Conservation (phyloP, 2,797 vertebrate species). For the Linurgus olivaceus region DNA sequence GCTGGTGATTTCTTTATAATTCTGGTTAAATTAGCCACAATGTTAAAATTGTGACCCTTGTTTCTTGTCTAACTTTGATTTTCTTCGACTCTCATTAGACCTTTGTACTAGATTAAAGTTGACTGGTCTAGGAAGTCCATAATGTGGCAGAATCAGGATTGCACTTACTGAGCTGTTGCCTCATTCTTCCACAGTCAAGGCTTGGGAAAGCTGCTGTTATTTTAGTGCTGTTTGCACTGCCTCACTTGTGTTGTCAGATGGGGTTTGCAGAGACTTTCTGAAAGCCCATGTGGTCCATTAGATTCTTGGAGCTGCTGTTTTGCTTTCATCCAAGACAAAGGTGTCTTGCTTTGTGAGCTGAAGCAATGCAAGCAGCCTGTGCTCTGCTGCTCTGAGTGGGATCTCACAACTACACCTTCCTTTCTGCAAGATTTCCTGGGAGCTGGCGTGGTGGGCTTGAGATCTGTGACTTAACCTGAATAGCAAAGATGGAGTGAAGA, state of each 20-base stretch:
- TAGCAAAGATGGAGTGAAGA: neutral
- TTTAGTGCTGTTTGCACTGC: neutral
- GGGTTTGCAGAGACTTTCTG: neutral
- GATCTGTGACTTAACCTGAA: neutral
- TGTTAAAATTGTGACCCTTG: neutral
- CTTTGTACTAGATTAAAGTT: neutral
- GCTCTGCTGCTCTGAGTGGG: neutral
- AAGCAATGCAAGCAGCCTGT: neutral
- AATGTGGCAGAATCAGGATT: fast-evolving
- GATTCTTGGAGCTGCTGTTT: neutral
- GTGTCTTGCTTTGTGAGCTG: neutral
- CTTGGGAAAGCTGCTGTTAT: neutral
- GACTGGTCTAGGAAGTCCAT: neutral
- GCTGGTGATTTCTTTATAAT: neutral
- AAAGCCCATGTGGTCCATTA: neutral
- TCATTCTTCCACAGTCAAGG: neutral
- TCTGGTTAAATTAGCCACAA: neutral
- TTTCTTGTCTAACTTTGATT: neutral
- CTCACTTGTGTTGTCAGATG: neutral
- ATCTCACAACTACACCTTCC: neutral
- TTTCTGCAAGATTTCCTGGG: neutral
- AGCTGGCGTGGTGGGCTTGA: neutral
- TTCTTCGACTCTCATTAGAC: neutral
- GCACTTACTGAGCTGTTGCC: neutral
- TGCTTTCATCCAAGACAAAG: neutral